Base-by-base conservation (phyloP, 2,797 vertebrate species). In the Pipistrellus nathusii region DNA sequence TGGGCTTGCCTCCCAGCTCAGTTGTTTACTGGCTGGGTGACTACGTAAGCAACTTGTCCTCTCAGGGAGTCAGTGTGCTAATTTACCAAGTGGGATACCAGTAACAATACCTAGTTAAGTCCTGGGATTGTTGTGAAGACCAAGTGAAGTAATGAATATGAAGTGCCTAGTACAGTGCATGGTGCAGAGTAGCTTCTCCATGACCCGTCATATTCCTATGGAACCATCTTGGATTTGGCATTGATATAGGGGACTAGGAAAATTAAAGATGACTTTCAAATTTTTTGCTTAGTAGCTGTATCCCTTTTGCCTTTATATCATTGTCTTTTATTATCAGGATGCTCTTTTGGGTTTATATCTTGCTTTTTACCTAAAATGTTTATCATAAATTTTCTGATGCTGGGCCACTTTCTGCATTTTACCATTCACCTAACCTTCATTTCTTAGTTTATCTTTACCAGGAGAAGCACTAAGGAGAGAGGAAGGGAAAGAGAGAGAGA, bases 121-220 rank as follows among this genome's bases (percentile, higher is more conserved):
- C 66, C 44, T 1, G 35, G 32, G 72, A 41, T 12, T 55, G 21
- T 35, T 59, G 13, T 55, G 32, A 64, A 72, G 57, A 23, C 62
- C 21, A 30, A 77, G 41, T 9, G 10, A 91, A 44, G 46, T 23
- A 35, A 27, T 35, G 41, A 81, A 35, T 13, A 2, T 0, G 25
- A 35, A 77, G 32, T 8, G 0, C 51, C 27, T 35, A 5, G 15
- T 30, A 23, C 27, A 21, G 13, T 9, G 10, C 7, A 18, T 1
- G 8, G 46, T 4, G 14, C 3, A 2, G 9, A 48, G 12, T 0
- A 44, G 35, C 81, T 48, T 14, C 14, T n/a, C 59, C 46, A 14
- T 0, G 11, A 17, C 3, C 0, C 0, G 23, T 41, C 27, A 3
- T 1, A 12, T 64, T 80, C 25, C 2, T 18, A 20, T 20, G n/a